These are phyloP conservation scores for Porites lobata DNA, from an alignment of 92 coral and sea anemone species.

Conservation along the genomic window DNA sequence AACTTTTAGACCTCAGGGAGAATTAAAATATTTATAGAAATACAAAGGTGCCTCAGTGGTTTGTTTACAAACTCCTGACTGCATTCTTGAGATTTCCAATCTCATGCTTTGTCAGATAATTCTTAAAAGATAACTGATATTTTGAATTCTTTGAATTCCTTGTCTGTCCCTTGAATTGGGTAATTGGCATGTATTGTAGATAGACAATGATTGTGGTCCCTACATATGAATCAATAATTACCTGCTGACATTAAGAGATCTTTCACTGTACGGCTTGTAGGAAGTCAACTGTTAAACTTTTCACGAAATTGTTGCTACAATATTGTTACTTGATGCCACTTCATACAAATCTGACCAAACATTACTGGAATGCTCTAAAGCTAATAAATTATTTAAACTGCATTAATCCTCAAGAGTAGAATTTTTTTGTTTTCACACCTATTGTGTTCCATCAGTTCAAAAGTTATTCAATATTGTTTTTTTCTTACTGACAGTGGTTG, in stretches of 20 bases:
- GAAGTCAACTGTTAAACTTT: not conserved
- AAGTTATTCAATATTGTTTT: not conserved
- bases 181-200: constrained; percentile 37
- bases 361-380: constrained; percentile 36
- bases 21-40: not conserved
- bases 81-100: constrained; percentile 32
- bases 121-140: constrained; percentile 22
- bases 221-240: not conserved
- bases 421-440: not conserved
- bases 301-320: not conserved
- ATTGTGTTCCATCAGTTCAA: constrained; percentile 8
- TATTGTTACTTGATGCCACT: not conserved
- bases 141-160: constrained; percentile 48
- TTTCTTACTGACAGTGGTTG: not conserved
- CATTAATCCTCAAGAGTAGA: constrained; percentile 29
- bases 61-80: not conserved
- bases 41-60: not conserved
- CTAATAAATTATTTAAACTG: constrained; percentile 13
- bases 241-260: not conserved
- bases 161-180: constrained; percentile 34
- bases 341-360: constrained; percentile 26
- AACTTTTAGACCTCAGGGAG: not conserved
- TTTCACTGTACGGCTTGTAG: not conserved
- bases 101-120: constrained; percentile 38
- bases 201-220: not conserved